Base-by-base conservation (phyloP, 92 coral and sea anemone genomes). In the Isaurus tuberculatus region DNA sequence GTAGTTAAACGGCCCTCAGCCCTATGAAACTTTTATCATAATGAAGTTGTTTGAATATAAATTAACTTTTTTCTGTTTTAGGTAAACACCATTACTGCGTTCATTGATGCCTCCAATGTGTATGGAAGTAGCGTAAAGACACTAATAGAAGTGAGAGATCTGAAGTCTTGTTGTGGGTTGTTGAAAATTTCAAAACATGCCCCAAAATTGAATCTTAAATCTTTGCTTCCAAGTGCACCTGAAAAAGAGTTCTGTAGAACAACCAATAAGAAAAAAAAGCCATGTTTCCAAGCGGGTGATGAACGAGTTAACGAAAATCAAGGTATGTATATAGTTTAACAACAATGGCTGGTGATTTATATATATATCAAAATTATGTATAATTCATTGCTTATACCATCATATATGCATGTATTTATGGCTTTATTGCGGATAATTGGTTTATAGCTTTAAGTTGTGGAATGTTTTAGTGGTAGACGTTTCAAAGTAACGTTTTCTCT, bases 261-360 rank as follows among this genome's bases (percentile, higher is more conserved):
- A 16, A 15, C 0, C 10, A 79, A 86, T 28, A 69, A 71, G 23
- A 1, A 0, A 40, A 86, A 60, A 40, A 55, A 17, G 63, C 81
- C 81, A 4, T 91, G 94, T 22, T 91, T 88, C 69, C 29, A 34
- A 11, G 79, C 94, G n/a, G 94, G 94, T 66, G 94, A 91, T 42
- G 55, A 72, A 36, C 80, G 94, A 23, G 84, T 77, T 17, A 91
- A 91, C 65, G 94, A 91, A 14, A 86, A 86, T 32, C 82, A 48
- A 80, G 90, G 90, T 86, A 37, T 40, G 46, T 4, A 40, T 7
- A 40, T 40, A 7, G 6, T 7, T 40, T 40, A 13, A 36, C 7
- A 36, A 36, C 7, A 36, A 3, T 36, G 7, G n/a, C n/a, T n/a
- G n/a, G n/a, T n/a, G n/a, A n/a, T n/a, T n/a, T n/a, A n/a, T n/a